Conservation (phyloP, 2,888 invertebrate species). For the Lobophora halterata region DNA sequence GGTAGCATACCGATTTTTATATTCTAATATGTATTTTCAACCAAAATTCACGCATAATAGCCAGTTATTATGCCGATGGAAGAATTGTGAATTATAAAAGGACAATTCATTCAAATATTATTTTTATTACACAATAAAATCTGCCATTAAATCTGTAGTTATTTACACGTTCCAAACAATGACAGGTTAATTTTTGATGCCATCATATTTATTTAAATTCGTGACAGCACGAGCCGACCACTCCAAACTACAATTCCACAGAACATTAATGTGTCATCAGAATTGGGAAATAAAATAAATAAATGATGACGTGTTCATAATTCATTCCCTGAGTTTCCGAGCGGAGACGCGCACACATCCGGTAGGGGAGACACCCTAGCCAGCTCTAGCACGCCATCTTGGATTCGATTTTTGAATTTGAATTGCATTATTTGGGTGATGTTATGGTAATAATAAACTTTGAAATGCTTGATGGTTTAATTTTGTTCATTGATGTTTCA, state of each 20-base stretch:
- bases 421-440: constrained; percentile 51
- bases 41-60: too few relatives aligned
- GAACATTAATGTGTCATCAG: constrained; percentile 58
- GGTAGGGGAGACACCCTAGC: constrained; percentile 68
- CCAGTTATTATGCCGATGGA: too few relatives aligned
- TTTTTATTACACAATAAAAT: constrained; percentile 1
- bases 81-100: too few relatives aligned
- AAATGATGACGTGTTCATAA: constrained; percentile 49
- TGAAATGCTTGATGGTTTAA: constrained; percentile 20
- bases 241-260: constrained; percentile 49
- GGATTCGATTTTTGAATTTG: constrained; percentile 55
- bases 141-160: constrained; percentile 2
- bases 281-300: constrained; percentile 60
- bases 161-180: constrained; percentile 16
- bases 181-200: constrained; percentile 12
- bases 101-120: too few relatives aligned
- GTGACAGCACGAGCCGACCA: constrained; percentile 32
- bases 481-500: constrained; percentile 2
- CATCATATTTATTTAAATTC: constrained; percentile 22
- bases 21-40: too few relatives aligned
- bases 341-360: constrained; percentile 53
- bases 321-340: constrained; percentile 65
- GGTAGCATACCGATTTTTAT: background rate
- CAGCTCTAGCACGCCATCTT: constrained; percentile 58
- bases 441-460: constrained; percentile 40